Evolutionary conservation across 2,797 vertebrate species (phyloP), one percentile per base, ranked within the genome.

Genomic region (Fistularia commersonii): DNA sequence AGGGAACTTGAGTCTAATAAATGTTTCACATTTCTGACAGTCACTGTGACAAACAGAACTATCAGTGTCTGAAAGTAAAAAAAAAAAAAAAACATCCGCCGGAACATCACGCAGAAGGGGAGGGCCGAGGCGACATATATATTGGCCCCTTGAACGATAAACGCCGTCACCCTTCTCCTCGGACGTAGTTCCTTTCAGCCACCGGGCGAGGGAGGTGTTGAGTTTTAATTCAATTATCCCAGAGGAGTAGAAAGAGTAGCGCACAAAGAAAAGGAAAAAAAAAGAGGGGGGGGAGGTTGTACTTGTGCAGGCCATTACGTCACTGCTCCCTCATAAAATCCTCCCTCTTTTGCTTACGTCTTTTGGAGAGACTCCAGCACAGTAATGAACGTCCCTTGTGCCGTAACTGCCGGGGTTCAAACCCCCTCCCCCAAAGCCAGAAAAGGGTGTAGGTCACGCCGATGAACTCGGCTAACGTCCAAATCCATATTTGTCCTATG

Each of bases 261-360:
- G 32, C 41, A 61, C 63, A 53, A 46, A 47, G 13, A 11, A 66
- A 8, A 46, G 46, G 64, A 68, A 60, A 61, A 68, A 8, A 44
- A 36, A 68, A 46, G 51, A 64, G 64, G 57, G 72, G 32, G 66
- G 64, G 61, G 54, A 73, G 73, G 58, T 77, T 54, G 77, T 82
- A 81, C 76, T 71, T 83, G 78, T 80, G 80, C 59, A 77, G 57
- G 72, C 61, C 80, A 86, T 87, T 84, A 88, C 85, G 81, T 88
- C 87, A 88, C 71, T 50, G 76, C 61, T 78, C 61, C 82, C 66
- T 53, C 50, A 72, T 60, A 83, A 72, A 83, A 78, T 61, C 62
- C 80, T 78, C 72, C 34, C 70, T 81, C 60, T 70, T 46, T 5
- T 14, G 72, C 73, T 76, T 79, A 85, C 82, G 76, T 84, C 85